A percentile compares a stretch with the other conserved stretches of the same genome.
phyloP scores from a whole-genome alignment of 1,140 invertebrate species.

The Cotesia vestalis region DNA sequence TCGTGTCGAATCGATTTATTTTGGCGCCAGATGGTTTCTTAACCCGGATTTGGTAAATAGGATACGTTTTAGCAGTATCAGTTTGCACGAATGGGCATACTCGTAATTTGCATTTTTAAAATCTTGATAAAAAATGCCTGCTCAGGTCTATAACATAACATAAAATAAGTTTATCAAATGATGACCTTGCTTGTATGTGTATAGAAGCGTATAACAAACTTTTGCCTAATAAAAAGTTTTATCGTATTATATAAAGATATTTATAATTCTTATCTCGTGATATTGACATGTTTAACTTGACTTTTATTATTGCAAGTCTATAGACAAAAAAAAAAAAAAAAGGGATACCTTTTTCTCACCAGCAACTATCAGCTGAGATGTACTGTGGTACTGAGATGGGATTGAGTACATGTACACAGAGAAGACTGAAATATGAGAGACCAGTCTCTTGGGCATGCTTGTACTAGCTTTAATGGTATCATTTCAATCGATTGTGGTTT shows the following conservation, averaged over 20 bases:
- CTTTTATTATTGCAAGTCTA: too few species aligned
- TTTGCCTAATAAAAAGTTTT: too few species aligned
- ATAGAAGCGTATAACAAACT: too few species aligned
- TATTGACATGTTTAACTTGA: too few species aligned
- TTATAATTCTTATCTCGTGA: too few species aligned
- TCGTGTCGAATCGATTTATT: slow-evolving; percentile 23
- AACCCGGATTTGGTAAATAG: background rate
- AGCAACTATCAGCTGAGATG: background rate
- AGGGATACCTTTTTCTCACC: background rate
- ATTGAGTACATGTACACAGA: background rate
- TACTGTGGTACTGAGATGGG: background rate
- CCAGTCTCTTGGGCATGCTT: slow-evolving; percentile 11
- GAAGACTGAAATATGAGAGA: slow-evolving; percentile 10
- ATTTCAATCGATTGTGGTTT: slow-evolving; percentile 20
- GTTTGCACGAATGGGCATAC: slow-evolving; percentile 1
- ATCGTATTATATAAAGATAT: too few species aligned
- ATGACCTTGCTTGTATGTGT: too few species aligned
- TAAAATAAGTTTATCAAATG: too few species aligned
- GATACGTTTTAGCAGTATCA: background rate
- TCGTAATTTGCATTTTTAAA: too few species aligned
- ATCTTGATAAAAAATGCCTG: too few species aligned
- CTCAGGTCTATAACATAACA: too few species aligned
- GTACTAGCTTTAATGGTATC: slow-evolving; percentile 19
- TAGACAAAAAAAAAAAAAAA: background rate
- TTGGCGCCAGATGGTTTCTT: slow-evolving; percentile 17